Evolutionary conservation across 2,888 invertebrate genomes (phyloP).

Genomic region (Limnephilus auricula): DNA sequence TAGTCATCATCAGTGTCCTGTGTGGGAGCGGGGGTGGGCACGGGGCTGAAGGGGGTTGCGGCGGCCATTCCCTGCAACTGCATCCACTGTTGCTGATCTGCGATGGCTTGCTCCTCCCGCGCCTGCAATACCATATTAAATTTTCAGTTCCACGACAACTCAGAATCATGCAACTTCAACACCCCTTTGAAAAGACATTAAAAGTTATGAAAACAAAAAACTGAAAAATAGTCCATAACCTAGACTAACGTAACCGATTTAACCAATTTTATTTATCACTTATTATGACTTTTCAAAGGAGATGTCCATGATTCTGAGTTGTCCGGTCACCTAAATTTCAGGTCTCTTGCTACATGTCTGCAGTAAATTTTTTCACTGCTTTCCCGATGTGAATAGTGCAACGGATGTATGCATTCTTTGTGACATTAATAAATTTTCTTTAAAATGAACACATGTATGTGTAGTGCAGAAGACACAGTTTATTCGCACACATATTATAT

Average conservation of each 20-base stretch:
- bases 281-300: no score
- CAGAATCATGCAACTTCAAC: no score
- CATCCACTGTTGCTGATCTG: conserved; percentile 95
- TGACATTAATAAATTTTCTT: neutral
- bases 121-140: neutral
- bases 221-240: no score
- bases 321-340: no score
- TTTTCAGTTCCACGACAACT: no score
- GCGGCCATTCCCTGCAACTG: conserved; percentile 83
- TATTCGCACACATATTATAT: neutral
- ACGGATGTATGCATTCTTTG: neutral
- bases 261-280: no score
- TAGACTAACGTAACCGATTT: no score
- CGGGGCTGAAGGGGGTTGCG: conserved; percentile 78
- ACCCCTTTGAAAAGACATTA: no score
- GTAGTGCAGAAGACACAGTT: neutral
- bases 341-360: neutral
- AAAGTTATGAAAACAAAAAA: no score
- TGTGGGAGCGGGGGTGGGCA: conserved; percentile 71
- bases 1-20: conserved; percentile 74
- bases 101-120: conserved; percentile 94
- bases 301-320: no score
- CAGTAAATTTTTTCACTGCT: neutral
- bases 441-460: neutral
- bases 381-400: neutral